Conservation (phyloP, 2,888 invertebrate species). For the Coecobrya sp. region DNA sequence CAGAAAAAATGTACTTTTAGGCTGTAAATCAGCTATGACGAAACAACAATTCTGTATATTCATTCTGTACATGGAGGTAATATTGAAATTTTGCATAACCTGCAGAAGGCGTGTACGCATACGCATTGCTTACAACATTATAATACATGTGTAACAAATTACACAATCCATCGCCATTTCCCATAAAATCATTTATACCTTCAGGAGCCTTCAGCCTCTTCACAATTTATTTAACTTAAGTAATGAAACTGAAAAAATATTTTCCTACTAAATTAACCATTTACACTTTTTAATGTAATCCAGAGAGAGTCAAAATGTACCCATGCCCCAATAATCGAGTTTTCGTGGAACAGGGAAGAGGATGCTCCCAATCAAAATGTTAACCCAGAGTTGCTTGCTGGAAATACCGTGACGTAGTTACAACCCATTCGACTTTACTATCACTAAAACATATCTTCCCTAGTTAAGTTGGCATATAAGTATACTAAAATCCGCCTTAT, state of each 20-base stretch:
- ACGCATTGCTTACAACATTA: not conserved
- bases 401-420: not conserved
- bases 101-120: not conserved
- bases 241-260: slow-evolving; percentile 13
- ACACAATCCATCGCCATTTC: too few relatives aligned
- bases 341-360: slow-evolving; percentile 74
- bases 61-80: not conserved
- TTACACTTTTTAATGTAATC: not conserved
- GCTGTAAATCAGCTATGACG: too few relatives aligned
- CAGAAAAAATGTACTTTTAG: too few relatives aligned
- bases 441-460: not conserved
- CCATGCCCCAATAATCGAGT: slow-evolving; percentile 70
- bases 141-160: too few relatives aligned
- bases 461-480: not conserved
- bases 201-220: not conserved
- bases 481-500: not conserved
- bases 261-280: slow-evolving; percentile 15
- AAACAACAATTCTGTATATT: too few relatives aligned
- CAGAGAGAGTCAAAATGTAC: not conserved
- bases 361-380: slow-evolving; percentile 71
- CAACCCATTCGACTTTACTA: not conserved
- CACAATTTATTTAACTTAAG: not conserved
- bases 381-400: not conserved
- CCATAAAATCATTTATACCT: too few relatives aligned
- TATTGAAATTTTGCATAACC: not conserved